Evolutionary conservation across 64 coral and sea anemone species (phyloP), one percentile per base, ranked within the genome.

Genomic region (Exaiptasia diaphana): DNA sequence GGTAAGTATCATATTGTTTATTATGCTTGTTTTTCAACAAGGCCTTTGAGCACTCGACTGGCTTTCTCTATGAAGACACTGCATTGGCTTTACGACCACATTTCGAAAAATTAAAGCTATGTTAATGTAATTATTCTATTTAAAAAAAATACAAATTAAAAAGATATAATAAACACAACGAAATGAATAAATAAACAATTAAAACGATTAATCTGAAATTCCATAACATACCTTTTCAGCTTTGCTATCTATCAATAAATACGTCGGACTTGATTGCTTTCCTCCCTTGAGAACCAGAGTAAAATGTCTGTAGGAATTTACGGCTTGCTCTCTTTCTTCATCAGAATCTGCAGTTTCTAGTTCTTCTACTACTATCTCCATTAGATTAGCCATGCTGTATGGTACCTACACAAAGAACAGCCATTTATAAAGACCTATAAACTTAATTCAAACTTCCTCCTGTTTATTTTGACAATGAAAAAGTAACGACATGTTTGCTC

Each of bases 341-440:
- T 91, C 89, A 23, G 88, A 87, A 50, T 97, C 88, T 1, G 62
- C 68, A 4, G 65, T 83, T 35, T 88, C 88, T 32, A 90, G 37
- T 28, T 97, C 85, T 28, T 97, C 93, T 13, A 97, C 83, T 35
- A 84, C 68, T n/a, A 88, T 77, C 4, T 97, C 93, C 37, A 83
- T 83, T 37, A 97, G 27, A 32, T 84, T 87, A 0, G 78, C 75
- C 71, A 97, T 76, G 40, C 83, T 88, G 68, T 91, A 97, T 4
- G 93, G 93, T 50, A 91, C 89, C 93, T 97, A 58, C 13, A 26
- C 18, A 81, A 45, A 38, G 53, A 1, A 55, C 32, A 24, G 27
- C 40, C n/a, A n/a, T n/a, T n/a, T n/a, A n/a, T n/a, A n/a, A n/a
- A 73, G 2, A 18, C 15, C 26, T 11, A 39, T 13, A 73, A 18